Evolutionary conservation across 2,113 vertebrate species (phyloP).

Genomic region (Nematolebias whitei): DNA sequence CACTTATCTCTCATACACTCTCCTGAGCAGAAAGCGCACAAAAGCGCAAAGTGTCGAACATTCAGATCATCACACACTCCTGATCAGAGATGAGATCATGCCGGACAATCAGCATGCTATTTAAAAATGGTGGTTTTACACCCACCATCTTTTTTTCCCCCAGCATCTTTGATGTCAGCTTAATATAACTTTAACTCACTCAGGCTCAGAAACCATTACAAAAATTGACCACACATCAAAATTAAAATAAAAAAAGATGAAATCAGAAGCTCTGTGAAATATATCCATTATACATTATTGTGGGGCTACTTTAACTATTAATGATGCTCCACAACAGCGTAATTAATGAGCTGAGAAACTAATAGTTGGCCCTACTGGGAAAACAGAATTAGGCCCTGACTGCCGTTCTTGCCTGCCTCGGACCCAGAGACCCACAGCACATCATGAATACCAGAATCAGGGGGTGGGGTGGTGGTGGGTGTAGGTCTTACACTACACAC

Average conservation of each 20-base stretch:
- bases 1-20: constrained; percentile 5
- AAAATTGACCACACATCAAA: constrained; percentile 77
- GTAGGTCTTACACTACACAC: constrained; percentile 7
- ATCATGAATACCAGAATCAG: constrained; percentile 66
- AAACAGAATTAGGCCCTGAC: constrained; percentile 76
- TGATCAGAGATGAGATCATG: constrained; percentile 17
- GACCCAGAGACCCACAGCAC: constrained; percentile 58
- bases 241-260: constrained; percentile 37
- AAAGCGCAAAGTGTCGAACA: constrained; percentile 11
- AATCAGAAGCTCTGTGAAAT: constrained; percentile 60
- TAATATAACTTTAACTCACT: constrained; percentile 12
- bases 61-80: constrained; percentile 25
- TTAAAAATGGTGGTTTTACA: constrained; percentile 34
- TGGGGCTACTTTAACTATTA: constrained; percentile 84
- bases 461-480: constrained; percentile 21
- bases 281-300: constrained; percentile 79
- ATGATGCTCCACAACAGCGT: constrained; percentile 80
- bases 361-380: constrained; percentile 79
- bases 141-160: constrained; percentile 21
- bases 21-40: constrained; percentile 15
- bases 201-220: constrained; percentile 67
- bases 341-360: constrained; percentile 84
- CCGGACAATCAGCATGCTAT: constrained; percentile 45
- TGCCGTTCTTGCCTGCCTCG: constrained; percentile 52
- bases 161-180: constrained; percentile 75